Base-by-base conservation (phyloP, 1,140 invertebrate genomes). In the Pygmarrhopalites habei region DNA sequence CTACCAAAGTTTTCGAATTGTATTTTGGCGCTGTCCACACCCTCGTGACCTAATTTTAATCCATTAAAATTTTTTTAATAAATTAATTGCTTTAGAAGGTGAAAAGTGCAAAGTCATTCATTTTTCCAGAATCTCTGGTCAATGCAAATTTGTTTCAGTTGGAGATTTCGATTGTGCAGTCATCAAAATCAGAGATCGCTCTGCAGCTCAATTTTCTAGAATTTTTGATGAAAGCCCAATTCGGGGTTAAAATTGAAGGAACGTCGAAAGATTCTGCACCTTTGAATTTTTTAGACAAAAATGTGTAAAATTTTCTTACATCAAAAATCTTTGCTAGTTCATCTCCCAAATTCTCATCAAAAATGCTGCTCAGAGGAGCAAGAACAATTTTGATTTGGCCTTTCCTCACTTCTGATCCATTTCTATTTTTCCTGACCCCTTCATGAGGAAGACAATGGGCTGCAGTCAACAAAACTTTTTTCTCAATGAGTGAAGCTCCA, bases 391-490 rank as follows among this genome's bases (percentile, higher is more conserved):
- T 58, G 39, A 56, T 62, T 26, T 41, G n/a, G 19, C 29, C 21
- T n/a, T 23, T 2, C 4, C 12, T 28, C 55, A 35, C 23, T 1
- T 46, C n/a, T 23, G 30, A 21, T 0, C 64, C 64, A 14, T 23
- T 26, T 43, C 59, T 0, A 41, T 55, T 39, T n/a, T n/a, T n/a
- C n/a, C n/a, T n/a, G n/a, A n/a, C n/a, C n/a, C n/a, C n/a, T n/a
- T n/a, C n/a, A n/a, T n/a, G n/a, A 2, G 60, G 28, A 17, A 66
- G 53, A 53, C 64, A 66, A 43, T 66, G 64, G 15, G 64, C 64
- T 30, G 64, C 64, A 19, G 59, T 66, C 1, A 66, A 5, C 0
- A 66, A 19, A 7, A 62, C 51, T 19, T 44, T 26, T 23, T 58
- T 66, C 5, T 49, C 55, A 53, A 66, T 51, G 5, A 66, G 32